Evolutionary conservation across 1,140 invertebrate genomes (phyloP).

Genomic region (Drosophila pseudoananassae): DNA sequence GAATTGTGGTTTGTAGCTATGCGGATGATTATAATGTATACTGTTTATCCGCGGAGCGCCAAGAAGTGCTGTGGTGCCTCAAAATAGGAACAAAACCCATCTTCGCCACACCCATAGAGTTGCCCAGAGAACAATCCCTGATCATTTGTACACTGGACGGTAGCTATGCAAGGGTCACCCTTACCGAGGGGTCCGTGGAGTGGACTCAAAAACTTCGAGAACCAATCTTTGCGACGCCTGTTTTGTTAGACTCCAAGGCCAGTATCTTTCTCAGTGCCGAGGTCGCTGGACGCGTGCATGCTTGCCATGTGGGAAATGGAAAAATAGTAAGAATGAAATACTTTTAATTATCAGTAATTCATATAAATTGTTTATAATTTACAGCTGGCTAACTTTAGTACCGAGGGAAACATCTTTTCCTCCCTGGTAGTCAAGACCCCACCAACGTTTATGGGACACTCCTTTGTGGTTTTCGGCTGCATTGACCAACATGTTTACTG

Average conservation of each 20-base stretch:
- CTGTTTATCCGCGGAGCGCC: conserved; percentile 60
- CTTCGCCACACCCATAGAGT: conserved; percentile 54
- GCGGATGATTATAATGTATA: conserved; percentile 70
- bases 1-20: conserved; percentile 75
- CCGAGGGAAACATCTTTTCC: conserved; percentile 73
- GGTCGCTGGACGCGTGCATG: conserved; percentile 64
- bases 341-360: not conserved
- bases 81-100: conserved; percentile 68
- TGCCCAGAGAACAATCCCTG: conserved; percentile 44
- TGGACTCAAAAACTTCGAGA: conserved; percentile 65
- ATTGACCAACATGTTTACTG: conserved; percentile 77
- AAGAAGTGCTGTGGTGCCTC: conserved; percentile 60
- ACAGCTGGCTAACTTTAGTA: conserved; percentile 42
- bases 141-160: conserved; percentile 75
- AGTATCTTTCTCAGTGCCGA: conserved; percentile 63
- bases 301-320: conserved; percentile 60
- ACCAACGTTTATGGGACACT: conserved; percentile 56
- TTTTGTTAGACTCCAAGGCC: conserved; percentile 41
- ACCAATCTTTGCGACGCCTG: conserved; percentile 72
- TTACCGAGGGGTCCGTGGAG: conserved; percentile 50
- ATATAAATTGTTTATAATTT: not conserved
- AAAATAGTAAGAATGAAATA: conserved; percentile 39
- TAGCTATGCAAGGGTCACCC: conserved; percentile 51
- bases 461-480: conserved; percentile 74
- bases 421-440: conserved; percentile 52